Evolutionary conservation across 2,888 invertebrate genomes (phyloP).

Genomic region (Rhodophaea formosa): DNA sequence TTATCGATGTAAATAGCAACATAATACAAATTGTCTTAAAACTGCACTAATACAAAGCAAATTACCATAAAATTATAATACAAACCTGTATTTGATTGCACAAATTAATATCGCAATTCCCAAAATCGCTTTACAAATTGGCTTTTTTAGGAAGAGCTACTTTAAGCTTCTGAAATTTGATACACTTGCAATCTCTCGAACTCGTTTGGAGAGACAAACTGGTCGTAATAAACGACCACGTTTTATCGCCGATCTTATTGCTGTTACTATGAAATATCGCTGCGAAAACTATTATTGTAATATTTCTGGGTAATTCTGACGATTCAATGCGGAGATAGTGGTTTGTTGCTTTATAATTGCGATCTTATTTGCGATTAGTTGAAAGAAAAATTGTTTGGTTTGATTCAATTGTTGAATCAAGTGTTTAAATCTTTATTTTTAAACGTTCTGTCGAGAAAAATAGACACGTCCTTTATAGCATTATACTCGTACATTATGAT

Average conservation of each 20-base stretch:
- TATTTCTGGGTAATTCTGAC: constrained; percentile 13
- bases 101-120: not conserved
- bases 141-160: constrained; percentile 13
- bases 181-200: constrained; percentile 12
- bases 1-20: not conserved
- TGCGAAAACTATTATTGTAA: constrained; percentile 15
- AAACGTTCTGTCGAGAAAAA: too few species aligned
- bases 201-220: constrained; percentile 22
- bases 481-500: too few species aligned
- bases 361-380: not conserved
- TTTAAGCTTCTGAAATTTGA: constrained; percentile 20
- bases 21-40: not conserved
- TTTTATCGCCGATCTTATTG: constrained; percentile 16
- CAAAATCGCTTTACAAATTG: constrained; percentile 1
- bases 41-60: not conserved
- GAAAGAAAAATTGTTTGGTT: not conserved
- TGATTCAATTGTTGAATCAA: not conserved
- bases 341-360: not conserved
- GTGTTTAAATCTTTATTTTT: too few species aligned
- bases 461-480: too few species aligned
- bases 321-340: constrained; percentile 11
- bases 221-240: constrained; percentile 23
- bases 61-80: not conserved
- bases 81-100: constrained; percentile 7
- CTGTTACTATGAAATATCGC: constrained; percentile 16